Evolutionary conservation across 2,797 vertebrate species (phyloP).

Genomic region (Poecilia velifera): DNA sequence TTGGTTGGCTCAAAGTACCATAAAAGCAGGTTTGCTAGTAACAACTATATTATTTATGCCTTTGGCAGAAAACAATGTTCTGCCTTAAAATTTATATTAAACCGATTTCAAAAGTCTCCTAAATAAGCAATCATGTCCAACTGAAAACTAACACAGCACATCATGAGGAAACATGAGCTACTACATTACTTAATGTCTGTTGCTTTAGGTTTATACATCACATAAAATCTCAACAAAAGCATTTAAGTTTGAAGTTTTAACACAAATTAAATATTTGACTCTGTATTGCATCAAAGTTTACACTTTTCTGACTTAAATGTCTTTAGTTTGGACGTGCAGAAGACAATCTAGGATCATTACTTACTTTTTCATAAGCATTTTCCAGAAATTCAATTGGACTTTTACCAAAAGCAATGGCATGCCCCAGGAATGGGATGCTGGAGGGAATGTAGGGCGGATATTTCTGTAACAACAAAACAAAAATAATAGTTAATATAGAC

Average conservation of each 20-base stretch:
- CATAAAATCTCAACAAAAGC: background rate
- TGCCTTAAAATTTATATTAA: background rate
- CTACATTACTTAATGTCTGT: background rate
- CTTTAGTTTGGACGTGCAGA: background rate
- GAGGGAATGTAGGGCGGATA: conserved; percentile 92
- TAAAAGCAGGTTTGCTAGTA: background rate
- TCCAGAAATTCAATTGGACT: conserved; percentile 96
- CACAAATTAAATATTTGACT: background rate
- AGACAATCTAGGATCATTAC: conserved; percentile 23
- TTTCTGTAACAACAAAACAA: conserved; percentile 76
- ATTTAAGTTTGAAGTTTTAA: background rate
- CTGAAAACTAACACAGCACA: background rate
- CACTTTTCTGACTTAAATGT: background rate
- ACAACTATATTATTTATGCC: background rate
- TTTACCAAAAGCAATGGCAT: conserved; percentile 93
- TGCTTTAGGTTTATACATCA: background rate
- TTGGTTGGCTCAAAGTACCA: background rate
- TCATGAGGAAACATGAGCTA: background rate
- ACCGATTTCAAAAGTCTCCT: background rate
- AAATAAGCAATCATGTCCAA: background rate
- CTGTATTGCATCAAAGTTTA: background rate
- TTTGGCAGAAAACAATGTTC: too few species aligned
- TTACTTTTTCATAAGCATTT: conserved; percentile 93
- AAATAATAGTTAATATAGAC: background rate
- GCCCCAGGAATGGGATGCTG: conserved; percentile 91